Percentiles rank a stretch among this genome's conserved stretches.
Evolutionary conservation across 2,797 vertebrate genomes (phyloP).

Genomic region (Enteromius radiatus): DNA sequence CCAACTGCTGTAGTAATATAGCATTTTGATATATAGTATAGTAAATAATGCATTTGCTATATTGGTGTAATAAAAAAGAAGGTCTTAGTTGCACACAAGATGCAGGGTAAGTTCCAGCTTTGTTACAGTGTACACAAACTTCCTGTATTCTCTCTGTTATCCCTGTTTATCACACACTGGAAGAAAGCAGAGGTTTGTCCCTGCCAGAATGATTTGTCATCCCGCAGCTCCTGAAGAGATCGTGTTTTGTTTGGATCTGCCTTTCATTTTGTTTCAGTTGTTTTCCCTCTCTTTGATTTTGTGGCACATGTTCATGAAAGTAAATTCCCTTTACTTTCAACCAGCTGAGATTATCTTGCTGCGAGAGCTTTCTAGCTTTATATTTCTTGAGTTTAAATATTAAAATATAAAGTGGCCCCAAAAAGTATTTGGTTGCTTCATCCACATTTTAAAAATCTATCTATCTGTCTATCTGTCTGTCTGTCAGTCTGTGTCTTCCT

Average conservation of each 20-base stretch:
- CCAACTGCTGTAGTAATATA: neutral
- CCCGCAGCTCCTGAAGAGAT: neutral
- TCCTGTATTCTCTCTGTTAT: conserved; percentile 40
- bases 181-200: conserved; percentile 57
- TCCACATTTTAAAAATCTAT: neutral
- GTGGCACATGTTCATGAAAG: conserved; percentile 14
- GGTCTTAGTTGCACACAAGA: neutral
- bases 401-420: neutral
- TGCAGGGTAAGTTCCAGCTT: neutral
- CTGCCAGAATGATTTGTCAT: neutral
- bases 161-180: conserved; percentile 42
- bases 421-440: conserved; percentile 25
- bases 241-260: conserved; percentile 19
- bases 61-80: neutral
- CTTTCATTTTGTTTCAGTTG: neutral
- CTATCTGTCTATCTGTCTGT: neutral
- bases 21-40: neutral
- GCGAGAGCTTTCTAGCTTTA: conserved; percentile 2
- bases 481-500: neutral
- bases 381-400: neutral
- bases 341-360: neutral
- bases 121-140: conserved; percentile 11
- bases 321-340: conserved; percentile 45
- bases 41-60: neutral
- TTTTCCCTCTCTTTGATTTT: conserved; percentile 1